Evolutionary conservation across 2,797 vertebrate species (phyloP).

Genomic region (Neostethus bicornis): DNA sequence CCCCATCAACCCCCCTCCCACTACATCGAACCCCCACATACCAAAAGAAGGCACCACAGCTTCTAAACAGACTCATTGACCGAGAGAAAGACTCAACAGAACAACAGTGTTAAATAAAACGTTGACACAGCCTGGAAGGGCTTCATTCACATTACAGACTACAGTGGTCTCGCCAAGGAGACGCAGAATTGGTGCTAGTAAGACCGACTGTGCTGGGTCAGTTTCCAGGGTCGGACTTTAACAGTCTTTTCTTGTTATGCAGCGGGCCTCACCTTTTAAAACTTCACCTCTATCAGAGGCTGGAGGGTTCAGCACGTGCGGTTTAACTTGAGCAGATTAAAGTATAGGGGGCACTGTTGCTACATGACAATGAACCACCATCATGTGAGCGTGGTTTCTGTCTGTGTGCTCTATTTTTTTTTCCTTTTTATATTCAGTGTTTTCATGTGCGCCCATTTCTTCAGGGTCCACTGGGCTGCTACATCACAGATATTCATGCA

Average conservation of each 20-base stretch:
- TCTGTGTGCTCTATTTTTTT: slow-evolving; percentile 59
- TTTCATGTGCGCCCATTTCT: slow-evolving; percentile 40
- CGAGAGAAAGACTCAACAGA: slow-evolving; percentile 68
- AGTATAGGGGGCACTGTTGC: slow-evolving; percentile 68
- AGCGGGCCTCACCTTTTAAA: slow-evolving; percentile 40
- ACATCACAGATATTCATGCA: slow-evolving; percentile 56
- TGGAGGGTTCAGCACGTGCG: slow-evolving; percentile 50
- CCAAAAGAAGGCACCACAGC: slow-evolving; percentile 92
- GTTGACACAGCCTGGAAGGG: slow-evolving; percentile 52
- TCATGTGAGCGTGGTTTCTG: slow-evolving; percentile 42
- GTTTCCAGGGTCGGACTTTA: slow-evolving; percentile 51
- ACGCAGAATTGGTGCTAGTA: slow-evolving; percentile 56
- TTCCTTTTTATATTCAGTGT: slow-evolving; percentile 29
- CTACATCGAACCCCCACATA: slow-evolving; percentile 75
- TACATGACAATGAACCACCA: slow-evolving; percentile 58
- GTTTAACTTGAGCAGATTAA: slow-evolving; percentile 44
- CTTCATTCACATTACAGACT: slow-evolving; percentile 72
- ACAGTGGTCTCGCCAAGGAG: slow-evolving; percentile 59
- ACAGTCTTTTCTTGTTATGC: slow-evolving; percentile 57
- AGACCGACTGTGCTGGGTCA: slow-evolving; percentile 51
- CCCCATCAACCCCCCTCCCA: slow-evolving; percentile 37
- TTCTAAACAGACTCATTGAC: slow-evolving; percentile 83
- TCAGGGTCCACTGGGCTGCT: slow-evolving; percentile 62
- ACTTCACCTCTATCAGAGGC: slow-evolving; percentile 36
- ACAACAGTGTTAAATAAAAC: slow-evolving; percentile 73